Percentiles rank a stretch among this genome's conserved stretches.
Conservation (phyloP, 1,140 invertebrate genomes). For the Mesaphorura yosii region DNA sequence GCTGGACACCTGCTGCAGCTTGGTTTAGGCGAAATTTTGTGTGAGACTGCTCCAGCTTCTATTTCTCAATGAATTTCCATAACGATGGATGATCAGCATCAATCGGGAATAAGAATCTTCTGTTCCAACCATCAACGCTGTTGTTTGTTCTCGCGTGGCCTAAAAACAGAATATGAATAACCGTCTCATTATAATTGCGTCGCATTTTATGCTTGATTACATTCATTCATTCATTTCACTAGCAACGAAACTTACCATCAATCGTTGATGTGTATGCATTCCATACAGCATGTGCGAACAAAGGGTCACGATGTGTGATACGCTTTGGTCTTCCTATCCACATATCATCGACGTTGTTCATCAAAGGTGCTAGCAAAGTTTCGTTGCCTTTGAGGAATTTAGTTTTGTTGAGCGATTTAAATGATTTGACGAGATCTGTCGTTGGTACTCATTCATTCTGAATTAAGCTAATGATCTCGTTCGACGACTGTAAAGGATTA, state of each 20-base stretch:
- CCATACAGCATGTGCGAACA: slow-evolving; percentile 7
- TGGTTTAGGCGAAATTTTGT: slow-evolving; percentile 4
- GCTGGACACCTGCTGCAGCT: neutral
- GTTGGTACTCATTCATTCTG: too few species aligned
- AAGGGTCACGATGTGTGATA: neutral
- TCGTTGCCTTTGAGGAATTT: neutral
- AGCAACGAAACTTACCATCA: too few species aligned
- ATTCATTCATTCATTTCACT: too few species aligned
- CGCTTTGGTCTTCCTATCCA: slow-evolving; percentile 5
- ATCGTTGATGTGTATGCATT: neutral
- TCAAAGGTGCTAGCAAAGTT: neutral
- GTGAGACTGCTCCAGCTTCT: slow-evolving; percentile 8
- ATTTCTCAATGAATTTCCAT: slow-evolving; percentile 10
- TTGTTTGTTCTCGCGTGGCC: slow-evolving; percentile 13
- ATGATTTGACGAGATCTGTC: neutral
- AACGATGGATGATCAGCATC: slow-evolving; percentile 4
- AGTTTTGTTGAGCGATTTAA: slow-evolving; percentile 8
- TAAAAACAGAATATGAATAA: too few species aligned
- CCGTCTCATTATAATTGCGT: too few species aligned
- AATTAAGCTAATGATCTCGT: too few species aligned
- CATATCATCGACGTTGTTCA: slow-evolving; percentile 11
- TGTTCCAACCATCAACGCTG: slow-evolving; percentile 6
- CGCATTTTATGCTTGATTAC: too few species aligned
- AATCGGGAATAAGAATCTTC: neutral
- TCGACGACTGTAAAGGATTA: too few species aligned